phyloP scores from a whole-genome alignment of 2,888 invertebrate genomes.

The Busseola fusca region DNA sequence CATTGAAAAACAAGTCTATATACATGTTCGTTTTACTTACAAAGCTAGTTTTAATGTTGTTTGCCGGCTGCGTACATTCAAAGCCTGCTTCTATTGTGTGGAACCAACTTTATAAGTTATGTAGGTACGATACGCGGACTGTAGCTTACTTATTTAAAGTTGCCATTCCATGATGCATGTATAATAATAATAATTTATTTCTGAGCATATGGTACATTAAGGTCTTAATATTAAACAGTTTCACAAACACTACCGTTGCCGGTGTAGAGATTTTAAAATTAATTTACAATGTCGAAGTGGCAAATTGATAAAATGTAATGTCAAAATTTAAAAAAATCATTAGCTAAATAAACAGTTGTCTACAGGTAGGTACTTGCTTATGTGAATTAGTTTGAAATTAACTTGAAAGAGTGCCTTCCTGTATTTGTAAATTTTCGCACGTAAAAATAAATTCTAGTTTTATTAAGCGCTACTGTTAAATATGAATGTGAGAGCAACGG shows the following conservation, averaged over 20 bases:
- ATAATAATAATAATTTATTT: no score
- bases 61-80: slow-evolving; percentile 24
- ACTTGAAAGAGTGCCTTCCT: neutral
- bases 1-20: slow-evolving; percentile 15
- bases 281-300: no score
- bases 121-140: slow-evolving; percentile 24
- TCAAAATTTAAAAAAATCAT: no score
- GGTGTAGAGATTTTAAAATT: no score
- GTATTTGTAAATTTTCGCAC: neutral
- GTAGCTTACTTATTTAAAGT: slow-evolving; percentile 25
- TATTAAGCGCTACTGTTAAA: neutral
- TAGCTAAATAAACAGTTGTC: no score
- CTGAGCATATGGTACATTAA: no score
- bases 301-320: no score
- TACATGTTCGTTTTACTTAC: slow-evolving; percentile 7
- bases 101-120: slow-evolving; percentile 45
- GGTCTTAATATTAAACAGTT: no score
- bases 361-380: no score
- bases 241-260: no score
- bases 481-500: neutral
- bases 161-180: slow-evolving; percentile 13
- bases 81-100: slow-evolving; percentile 34
- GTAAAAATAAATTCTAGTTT: neutral
- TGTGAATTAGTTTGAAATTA: neutral
- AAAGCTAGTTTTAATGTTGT: slow-evolving; percentile 40